A percentile compares a stretch with the other conserved stretches of the same genome.
Conservation (phyloP, 2,888 invertebrate species). For the Nemurella pictetii region DNA sequence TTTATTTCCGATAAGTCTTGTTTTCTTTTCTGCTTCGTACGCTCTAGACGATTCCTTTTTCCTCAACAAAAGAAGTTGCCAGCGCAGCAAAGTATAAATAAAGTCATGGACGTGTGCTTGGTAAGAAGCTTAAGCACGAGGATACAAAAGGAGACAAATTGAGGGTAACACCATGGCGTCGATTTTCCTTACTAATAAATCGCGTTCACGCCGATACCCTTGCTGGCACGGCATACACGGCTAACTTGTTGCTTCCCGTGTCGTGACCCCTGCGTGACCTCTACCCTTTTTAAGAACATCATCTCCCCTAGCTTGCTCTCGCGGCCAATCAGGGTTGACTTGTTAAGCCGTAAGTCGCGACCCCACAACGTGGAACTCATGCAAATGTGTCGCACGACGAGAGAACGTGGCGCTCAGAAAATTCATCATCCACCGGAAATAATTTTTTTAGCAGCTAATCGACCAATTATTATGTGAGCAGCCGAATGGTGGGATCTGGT, state of each 20-base stretch:
- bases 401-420: too few species aligned
- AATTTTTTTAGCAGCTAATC: too few species aligned
- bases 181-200: neutral
- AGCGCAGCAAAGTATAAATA: neutral
- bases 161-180: neutral
- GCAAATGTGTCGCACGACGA: neutral
- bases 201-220: neutral
- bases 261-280: neutral
- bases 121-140: neutral
- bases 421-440: too few species aligned
- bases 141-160: neutral
- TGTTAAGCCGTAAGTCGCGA: neutral
- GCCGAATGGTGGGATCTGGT: too few species aligned
- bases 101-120: neutral
- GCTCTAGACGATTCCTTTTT: neutral
- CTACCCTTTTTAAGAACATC: neutral
- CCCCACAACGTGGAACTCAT: neutral
- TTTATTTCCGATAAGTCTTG: neutral
- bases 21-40: neutral
- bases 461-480: too few species aligned
- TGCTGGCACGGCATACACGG: neutral
- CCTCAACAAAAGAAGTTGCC: neutral
- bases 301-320: neutral
- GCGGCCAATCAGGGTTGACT: neutral
- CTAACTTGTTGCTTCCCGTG: neutral